Conservation (phyloP, 2,113 vertebrate genomes). For the Sminthopsis crassicaudata region DNA sequence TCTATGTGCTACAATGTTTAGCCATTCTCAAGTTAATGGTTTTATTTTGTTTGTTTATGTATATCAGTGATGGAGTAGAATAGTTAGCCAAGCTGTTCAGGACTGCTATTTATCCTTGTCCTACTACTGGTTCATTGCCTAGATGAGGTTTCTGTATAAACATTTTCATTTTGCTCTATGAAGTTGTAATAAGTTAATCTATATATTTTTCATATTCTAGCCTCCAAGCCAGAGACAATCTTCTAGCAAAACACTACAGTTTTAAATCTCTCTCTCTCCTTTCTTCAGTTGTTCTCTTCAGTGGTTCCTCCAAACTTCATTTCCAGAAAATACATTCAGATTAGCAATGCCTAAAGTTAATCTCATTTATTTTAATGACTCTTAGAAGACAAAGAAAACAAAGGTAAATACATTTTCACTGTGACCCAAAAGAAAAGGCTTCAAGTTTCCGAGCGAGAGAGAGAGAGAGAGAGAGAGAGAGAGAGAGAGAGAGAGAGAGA, state of each 20-base stretch:
- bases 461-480: background rate
- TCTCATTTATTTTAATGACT: background rate
- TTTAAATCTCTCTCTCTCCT: background rate
- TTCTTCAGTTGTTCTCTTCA: background rate
- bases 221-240: background rate
- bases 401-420: background rate
- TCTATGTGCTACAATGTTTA: background rate
- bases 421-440: background rate
- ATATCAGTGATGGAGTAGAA: background rate
- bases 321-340: background rate
- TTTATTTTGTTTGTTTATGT: background rate
- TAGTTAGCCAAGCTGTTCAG: background rate
- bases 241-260: background rate
- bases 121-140: background rate
- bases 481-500: background rate
- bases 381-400: background rate
- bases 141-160: background rate
- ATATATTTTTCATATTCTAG: background rate
- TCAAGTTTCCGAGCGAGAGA: background rate
- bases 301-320: background rate
- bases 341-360: background rate
- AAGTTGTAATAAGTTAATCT: background rate
- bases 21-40: background rate
- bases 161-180: background rate
- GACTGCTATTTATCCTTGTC: background rate